Percentiles rank a stretch among this genome's conserved stretches.
These are phyloP conservation scores for Eupelmus urozonus DNA, from an alignment of 2,888 invertebrate genomes.

Conservation along the genomic window DNA sequence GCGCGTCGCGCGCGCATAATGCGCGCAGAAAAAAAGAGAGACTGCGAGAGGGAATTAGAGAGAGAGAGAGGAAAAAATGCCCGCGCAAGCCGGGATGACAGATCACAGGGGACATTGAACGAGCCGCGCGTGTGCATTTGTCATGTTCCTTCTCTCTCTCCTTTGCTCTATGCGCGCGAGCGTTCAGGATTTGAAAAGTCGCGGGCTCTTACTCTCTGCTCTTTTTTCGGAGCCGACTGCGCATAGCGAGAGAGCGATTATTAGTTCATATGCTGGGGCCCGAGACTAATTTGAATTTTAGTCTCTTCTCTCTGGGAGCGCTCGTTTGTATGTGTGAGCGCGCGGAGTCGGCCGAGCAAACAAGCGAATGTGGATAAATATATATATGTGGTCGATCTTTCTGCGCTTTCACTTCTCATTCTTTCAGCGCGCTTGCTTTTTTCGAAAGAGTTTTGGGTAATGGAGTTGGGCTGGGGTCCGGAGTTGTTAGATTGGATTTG, in stretches of 20 bases:
- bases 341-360: not conserved
- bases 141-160: conserved; percentile 51
- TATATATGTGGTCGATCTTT: not conserved
- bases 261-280: conserved; percentile 11
- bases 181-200: conserved; percentile 42
- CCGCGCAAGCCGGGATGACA: conserved; percentile 61
- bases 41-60: not conserved
- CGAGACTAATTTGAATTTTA: conserved; percentile 38
- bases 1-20: not conserved
- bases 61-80: conserved; percentile 56
- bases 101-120: conserved; percentile 67
- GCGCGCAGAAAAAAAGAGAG: not conserved
- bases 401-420: conserved; percentile 2
- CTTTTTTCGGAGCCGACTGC: conserved; percentile 1
- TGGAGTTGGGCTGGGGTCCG: too few species aligned
- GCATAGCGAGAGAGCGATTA: conserved; percentile 4
- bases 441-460: not conserved
- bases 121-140: conserved; percentile 65
- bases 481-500: too few species aligned
- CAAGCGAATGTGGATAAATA: not conserved
- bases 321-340: not conserved
- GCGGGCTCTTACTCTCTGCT: not conserved
- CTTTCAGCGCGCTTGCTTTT: not conserved
- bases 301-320: not conserved
- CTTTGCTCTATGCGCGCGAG: not conserved